phyloP scores from a whole-genome alignment of 2,113 vertebrate species.

The Triplophysa tibetana region DNA sequence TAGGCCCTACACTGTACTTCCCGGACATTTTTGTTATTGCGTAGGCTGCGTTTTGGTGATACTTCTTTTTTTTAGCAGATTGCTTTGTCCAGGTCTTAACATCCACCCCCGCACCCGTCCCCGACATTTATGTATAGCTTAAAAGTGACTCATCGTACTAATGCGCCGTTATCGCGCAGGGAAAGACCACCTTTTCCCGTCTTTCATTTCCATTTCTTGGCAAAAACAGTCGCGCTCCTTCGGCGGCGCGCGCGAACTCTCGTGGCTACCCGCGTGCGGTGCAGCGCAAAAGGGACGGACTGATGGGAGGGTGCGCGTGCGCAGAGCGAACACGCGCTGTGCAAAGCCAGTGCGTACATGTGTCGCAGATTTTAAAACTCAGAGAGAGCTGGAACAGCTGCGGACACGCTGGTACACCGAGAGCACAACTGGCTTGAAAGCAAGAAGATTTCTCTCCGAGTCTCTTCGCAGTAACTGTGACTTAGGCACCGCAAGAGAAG shows the following conservation, averaged over 20 bases:
- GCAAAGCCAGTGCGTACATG: conserved; percentile 21
- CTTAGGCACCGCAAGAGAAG: not conserved
- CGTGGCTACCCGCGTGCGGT: not conserved
- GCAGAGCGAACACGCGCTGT: conserved; percentile 26
- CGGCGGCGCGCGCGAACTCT: conserved; percentile 18
- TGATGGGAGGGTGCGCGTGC: conserved; percentile 12
- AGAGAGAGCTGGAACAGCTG: not conserved
- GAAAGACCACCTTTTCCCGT: conserved; percentile 47
- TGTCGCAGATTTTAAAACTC: conserved; percentile 49
- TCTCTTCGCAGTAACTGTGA: not conserved
- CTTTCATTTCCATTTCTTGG: conserved; percentile 24
- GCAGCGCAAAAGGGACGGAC: not conserved
- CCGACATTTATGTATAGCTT: not conserved
- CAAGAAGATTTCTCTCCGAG: not conserved
- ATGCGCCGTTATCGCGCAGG: conserved; percentile 7
- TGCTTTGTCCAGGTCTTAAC: not conserved
- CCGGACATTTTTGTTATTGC: not conserved
- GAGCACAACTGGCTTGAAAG: not conserved
- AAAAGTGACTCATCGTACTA: conserved; percentile 38
- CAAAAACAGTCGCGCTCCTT: conserved; percentile 14
- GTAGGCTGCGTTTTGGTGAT: not conserved
- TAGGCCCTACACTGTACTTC: not conserved
- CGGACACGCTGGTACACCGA: not conserved
- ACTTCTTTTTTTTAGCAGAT: not conserved
- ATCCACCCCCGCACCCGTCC: not conserved